These are phyloP conservation scores for Brachionus rubens DNA, from an alignment of 1,140 invertebrate species.

Conservation along the genomic window DNA sequence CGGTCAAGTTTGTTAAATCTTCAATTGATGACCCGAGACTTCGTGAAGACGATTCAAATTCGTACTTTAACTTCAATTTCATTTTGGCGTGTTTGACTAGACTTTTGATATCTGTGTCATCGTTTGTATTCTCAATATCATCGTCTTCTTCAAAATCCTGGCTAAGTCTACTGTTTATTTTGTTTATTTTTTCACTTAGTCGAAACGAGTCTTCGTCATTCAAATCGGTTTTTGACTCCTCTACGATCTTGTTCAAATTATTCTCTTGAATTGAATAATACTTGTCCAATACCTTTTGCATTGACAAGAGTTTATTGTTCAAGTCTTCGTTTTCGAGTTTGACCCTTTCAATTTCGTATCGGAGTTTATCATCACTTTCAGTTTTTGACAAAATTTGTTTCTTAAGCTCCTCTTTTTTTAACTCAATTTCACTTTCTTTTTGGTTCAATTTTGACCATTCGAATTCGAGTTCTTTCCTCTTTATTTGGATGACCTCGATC, in stretches of 20 bases:
- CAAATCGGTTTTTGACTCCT: not conserved
- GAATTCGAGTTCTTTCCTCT: not conserved
- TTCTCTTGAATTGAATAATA: not conserved
- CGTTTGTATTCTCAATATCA: slow-evolving; percentile 1
- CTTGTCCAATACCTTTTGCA: slow-evolving; percentile 38
- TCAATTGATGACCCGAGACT: not conserved
- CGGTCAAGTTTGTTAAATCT: not conserved
- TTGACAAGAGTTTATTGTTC: not conserved
- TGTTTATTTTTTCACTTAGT: slow-evolving; percentile 28
- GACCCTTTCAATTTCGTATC: slow-evolving; percentile 37
- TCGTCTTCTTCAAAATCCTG: slow-evolving; percentile 32
- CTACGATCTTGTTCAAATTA: not conserved
- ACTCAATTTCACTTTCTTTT: slow-evolving; percentile 9
- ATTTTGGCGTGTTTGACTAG: slow-evolving; percentile 39
- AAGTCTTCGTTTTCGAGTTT: slow-evolving; percentile 4
- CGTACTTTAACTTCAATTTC: slow-evolving; percentile 34
- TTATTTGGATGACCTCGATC: not conserved
- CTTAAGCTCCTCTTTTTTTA: not conserved
- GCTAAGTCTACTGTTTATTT: slow-evolving; percentile 11
- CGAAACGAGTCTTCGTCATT: not conserved
- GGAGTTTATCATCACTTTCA: slow-evolving; percentile 6
- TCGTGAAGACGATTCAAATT: not conserved
- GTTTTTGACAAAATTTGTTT: slow-evolving; percentile 17
- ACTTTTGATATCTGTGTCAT: slow-evolving; percentile 26
- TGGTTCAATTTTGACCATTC: slow-evolving; percentile 15